These are phyloP conservation scores for Eulimnadia texana DNA, from an alignment of 1,140 invertebrate species.

Conservation along the genomic window DNA sequence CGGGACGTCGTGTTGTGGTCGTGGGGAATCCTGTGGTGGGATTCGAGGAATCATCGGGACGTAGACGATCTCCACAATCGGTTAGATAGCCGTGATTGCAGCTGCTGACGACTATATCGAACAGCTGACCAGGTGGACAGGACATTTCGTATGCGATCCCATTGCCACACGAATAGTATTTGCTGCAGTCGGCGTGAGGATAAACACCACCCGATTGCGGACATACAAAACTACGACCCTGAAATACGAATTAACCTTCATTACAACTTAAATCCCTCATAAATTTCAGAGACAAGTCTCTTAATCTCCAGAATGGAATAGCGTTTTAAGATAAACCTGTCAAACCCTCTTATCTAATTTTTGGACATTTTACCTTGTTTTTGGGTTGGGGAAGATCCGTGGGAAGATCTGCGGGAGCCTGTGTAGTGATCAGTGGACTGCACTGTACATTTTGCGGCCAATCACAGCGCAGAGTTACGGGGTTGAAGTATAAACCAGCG, in stretches of 20 bases:
- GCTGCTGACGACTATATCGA: not conserved
- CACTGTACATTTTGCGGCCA: slow-evolving; percentile 1
- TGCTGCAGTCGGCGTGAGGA: slow-evolving; percentile 6
- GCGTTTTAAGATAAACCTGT: not conserved
- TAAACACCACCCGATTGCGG: not conserved
- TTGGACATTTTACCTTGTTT: not conserved
- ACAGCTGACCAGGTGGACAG: not conserved
- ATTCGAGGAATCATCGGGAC: not conserved
- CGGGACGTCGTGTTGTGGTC: not conserved
- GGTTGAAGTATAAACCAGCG: slow-evolving; percentile 6
- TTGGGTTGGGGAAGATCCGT: not conserved
- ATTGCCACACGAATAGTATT: not conserved
- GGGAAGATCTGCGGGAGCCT: too few relatives aligned
- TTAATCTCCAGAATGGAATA: not conserved
- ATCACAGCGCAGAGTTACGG: not conserved
- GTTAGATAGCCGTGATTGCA: not conserved
- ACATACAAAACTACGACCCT: not conserved
- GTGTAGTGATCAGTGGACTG: not conserved
- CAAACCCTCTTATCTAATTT: not conserved
- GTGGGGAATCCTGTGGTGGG: not conserved
- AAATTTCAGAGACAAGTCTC: too few relatives aligned
- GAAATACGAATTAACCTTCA: not conserved
- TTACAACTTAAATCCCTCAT: not conserved
- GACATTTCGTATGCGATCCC: not conserved
- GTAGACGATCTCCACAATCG: not conserved